Percentiles rank a stretch among this genome's conserved stretches.
Evolutionary conservation across 2,113 vertebrate genomes (phyloP).

Genomic region (Pan paniscus): DNA sequence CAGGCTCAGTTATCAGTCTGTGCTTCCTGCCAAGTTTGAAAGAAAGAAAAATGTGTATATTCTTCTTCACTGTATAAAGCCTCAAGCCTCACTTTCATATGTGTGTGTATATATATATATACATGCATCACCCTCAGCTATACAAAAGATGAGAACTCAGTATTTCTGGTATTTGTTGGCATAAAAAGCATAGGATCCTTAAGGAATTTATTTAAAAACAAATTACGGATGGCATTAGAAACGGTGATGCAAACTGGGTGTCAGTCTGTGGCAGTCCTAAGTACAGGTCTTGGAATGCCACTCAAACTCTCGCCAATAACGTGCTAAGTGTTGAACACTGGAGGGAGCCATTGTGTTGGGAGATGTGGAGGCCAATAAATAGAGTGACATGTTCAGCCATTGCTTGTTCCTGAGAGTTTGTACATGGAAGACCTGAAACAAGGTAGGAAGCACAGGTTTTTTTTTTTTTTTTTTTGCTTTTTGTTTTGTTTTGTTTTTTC

Average conservation of each 20-base stretch:
- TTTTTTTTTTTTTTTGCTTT: not conserved
- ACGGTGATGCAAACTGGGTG: not conserved
- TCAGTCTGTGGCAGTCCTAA: not conserved
- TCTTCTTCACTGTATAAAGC: too few relatives aligned
- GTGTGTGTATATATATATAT: too few relatives aligned
- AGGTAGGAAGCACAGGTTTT: not conserved
- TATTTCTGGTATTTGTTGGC: not conserved
- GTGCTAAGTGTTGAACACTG: not conserved
- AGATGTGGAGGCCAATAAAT: not conserved
- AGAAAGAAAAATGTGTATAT: not conserved
- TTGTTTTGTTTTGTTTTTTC: not conserved
- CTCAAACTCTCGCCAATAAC: not conserved
- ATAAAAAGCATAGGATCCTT: not conserved
- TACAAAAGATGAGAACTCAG: not conserved
- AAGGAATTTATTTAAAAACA: not conserved
- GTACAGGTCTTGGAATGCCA: not conserved
- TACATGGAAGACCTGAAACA: not conserved
- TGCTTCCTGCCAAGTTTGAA: not conserved
- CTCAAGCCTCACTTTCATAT: too few relatives aligned
- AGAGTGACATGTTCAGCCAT: not conserved
- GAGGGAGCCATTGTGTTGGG: slow-evolving; percentile 42
- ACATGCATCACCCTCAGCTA: not conserved
- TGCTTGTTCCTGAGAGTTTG: not conserved
- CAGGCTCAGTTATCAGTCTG: not conserved
- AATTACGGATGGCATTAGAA: not conserved